These are phyloP conservation scores for Morus bassanus DNA, from an alignment of 2,797 vertebrate species.

Conservation along the genomic window DNA sequence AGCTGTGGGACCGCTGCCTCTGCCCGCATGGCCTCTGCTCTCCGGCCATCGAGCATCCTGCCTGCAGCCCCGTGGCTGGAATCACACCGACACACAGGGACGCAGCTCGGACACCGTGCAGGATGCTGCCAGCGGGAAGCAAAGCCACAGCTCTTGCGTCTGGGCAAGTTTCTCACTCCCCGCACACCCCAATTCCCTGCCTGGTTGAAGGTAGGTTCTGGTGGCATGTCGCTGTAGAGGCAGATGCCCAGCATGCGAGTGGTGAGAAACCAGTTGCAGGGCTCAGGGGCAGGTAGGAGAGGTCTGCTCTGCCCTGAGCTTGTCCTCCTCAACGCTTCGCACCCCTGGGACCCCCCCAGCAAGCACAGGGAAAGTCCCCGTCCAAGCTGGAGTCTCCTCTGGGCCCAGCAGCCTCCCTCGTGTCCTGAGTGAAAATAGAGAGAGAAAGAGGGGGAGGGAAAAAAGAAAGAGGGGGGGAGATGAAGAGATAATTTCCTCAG, in stretches of 20 bases:
- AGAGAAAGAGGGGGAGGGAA: neutral
- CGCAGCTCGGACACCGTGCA: accelerated
- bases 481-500: constrained; percentile 84
- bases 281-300: neutral
- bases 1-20: neutral
- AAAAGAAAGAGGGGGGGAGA: neutral
- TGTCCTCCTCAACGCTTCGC: accelerated
- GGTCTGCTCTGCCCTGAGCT: neutral
- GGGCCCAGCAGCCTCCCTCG: constrained; percentile 48
- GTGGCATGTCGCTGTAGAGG: neutral
- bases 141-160: neutral
- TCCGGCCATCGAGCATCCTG: neutral
- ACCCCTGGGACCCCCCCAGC: neutral
- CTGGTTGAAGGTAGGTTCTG: neutral
- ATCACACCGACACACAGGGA: accelerated
- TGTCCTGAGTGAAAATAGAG: constrained; percentile 70
- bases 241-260: neutral
- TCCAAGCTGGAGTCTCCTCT: constrained; percentile 71
- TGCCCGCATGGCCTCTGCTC: neutral
- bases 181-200: neutral
- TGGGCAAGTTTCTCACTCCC: neutral
- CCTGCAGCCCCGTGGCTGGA: neutral
- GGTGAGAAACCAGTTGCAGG: neutral
- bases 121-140: neutral
- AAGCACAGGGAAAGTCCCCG: constrained; percentile 11